A percentile compares a stretch with the other conserved stretches of the same genome.
Evolutionary conservation across 2,113 vertebrate species (phyloP).

Genomic region (Acrocephalus arundinaceus): DNA sequence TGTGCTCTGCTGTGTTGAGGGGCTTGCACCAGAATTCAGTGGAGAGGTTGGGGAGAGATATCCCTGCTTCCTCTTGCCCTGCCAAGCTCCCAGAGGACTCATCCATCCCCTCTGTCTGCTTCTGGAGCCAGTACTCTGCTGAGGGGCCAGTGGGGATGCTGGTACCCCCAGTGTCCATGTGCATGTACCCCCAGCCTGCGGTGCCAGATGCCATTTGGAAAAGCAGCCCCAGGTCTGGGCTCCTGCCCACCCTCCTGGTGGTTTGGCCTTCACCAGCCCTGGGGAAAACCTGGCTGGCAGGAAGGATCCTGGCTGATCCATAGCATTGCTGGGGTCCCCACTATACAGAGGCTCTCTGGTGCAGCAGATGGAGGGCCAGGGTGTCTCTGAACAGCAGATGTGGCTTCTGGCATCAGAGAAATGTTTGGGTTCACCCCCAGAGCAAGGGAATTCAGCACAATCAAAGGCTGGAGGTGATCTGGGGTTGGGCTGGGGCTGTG

Average conservation of each 20-base stretch:
- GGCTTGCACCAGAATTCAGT: neutral
- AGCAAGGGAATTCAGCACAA: rapidly evolving
- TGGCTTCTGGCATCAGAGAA: neutral
- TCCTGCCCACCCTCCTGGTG: neutral
- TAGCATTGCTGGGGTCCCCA: neutral
- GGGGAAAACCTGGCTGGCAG: neutral
- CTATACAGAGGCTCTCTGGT: neutral
- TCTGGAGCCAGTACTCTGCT: neutral
- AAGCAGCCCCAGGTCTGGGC: neutral
- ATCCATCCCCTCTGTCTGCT: neutral
- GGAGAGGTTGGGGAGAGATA: neutral
- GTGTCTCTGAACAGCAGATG: neutral
- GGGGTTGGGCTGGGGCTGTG: neutral
- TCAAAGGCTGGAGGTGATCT: neutral
- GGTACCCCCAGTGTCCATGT: neutral
- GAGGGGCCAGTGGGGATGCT: rapidly evolving
- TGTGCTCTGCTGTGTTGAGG: rapidly evolving
- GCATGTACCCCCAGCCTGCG: neutral
- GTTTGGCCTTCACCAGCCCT: neutral
- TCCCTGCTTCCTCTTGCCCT: rapidly evolving
- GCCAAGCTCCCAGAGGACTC: neutral
- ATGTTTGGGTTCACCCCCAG: neutral
- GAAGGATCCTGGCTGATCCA: neutral
- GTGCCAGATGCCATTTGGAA: neutral
- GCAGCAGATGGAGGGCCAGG: neutral